phyloP scores from a whole-genome alignment of 2,113 vertebrate species.

The Hyaena hyaena region DNA sequence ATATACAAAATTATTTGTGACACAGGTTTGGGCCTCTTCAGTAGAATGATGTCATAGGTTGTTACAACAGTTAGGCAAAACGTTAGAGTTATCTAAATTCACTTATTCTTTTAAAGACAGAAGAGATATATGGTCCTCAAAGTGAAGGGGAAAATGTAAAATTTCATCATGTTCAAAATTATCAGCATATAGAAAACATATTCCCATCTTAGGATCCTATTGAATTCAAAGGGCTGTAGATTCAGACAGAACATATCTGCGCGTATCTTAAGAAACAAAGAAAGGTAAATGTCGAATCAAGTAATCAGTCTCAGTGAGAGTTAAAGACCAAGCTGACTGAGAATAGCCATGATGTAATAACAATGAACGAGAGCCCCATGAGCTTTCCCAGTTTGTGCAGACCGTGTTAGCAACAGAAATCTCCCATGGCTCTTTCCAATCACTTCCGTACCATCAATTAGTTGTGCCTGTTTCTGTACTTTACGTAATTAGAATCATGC shows the following conservation, averaged over 20 bases:
- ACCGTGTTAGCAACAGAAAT: not conserved
- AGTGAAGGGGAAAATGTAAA: not conserved
- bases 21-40: not conserved
- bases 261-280: not conserved
- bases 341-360: not conserved
- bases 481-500: not conserved
- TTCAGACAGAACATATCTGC: not conserved
- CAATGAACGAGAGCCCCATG: not conserved
- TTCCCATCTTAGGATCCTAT: not conserved
- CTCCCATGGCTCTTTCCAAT: not conserved
- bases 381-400: not conserved
- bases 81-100: not conserved
- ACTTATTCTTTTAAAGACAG: not conserved
- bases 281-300: not conserved
- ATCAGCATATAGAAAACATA: not conserved
- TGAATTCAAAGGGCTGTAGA: not conserved
- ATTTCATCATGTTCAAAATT: not conserved
- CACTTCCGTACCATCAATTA: not conserved
- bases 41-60: not conserved
- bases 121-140: not conserved
- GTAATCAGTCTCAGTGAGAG: not conserved
- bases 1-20: not conserved
- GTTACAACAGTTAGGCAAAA: not conserved
- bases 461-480: not conserved
- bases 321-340: not conserved